Evolutionary conservation across 2,113 vertebrate genomes (phyloP).

Genomic region (Catagonus wagneri): DNA sequence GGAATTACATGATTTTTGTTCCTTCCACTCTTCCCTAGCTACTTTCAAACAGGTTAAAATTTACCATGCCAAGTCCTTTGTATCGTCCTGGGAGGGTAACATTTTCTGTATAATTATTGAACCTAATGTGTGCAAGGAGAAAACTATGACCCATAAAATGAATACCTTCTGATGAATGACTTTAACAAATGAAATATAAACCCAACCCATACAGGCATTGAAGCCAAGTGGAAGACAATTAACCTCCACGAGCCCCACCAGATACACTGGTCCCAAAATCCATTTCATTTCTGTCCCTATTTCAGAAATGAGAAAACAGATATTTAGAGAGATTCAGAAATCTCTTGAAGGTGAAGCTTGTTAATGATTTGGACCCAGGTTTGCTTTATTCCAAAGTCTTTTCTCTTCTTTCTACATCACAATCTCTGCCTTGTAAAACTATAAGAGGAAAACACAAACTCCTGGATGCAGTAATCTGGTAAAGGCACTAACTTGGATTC

Average conservation of each 20-base stretch:
- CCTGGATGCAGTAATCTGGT: not conserved
- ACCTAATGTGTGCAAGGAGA: not conserved
- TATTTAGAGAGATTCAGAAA: not conserved
- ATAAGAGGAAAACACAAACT: rapidly evolving
- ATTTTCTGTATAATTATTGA: not conserved
- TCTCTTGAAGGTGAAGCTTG: not conserved
- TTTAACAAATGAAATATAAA: not conserved
- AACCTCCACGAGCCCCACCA: not conserved
- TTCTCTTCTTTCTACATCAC: not conserved
- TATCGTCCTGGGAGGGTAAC: not conserved
- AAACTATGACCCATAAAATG: not conserved
- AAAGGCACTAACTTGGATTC: rapidly evolving
- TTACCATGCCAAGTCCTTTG: not conserved
- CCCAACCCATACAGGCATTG: not conserved
- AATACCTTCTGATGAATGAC: not conserved
- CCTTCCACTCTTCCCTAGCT: not conserved
- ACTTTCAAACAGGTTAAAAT: not conserved
- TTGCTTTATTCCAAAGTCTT: not conserved
- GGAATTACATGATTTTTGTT: rapidly evolving
- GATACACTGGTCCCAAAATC: not conserved
- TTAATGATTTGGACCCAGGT: not conserved
- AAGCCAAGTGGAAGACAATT: not conserved
- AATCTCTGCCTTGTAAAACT: not conserved
- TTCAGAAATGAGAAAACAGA: not conserved
- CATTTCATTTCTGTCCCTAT: not conserved